These are phyloP conservation scores for Trinorchestia longiramus DNA, from an alignment of 1,140 invertebrate species.

Conservation along the genomic window DNA sequence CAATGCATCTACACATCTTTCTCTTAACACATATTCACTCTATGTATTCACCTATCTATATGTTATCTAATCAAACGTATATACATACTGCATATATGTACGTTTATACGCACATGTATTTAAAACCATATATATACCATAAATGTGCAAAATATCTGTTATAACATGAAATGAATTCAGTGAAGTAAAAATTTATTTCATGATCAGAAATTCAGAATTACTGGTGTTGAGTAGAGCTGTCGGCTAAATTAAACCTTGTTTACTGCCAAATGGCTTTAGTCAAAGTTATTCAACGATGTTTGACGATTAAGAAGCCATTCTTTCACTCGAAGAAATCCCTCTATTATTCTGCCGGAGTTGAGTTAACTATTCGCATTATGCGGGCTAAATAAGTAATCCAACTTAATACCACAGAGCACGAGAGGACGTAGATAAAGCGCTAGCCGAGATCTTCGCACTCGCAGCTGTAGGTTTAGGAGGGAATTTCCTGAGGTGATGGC, in stretches of 20 bases:
- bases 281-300: neutral
- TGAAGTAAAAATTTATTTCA: neutral
- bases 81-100: too few relatives aligned
- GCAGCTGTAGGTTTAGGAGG: slow-evolving; percentile 32
- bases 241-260: neutral
- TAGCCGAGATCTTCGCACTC: slow-evolving; percentile 18
- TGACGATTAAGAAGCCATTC: slow-evolving; percentile 44
- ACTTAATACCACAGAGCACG: slow-evolving; percentile 47
- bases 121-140: too few relatives aligned
- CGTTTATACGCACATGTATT: neutral
- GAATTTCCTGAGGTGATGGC: slow-evolving; percentile 39
- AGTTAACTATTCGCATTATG: slow-evolving; percentile 53
- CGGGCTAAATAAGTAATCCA: slow-evolving; percentile 51
- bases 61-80: too few relatives aligned
- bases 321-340: slow-evolving; percentile 35
- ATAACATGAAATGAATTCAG: neutral
- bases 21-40: neutral
- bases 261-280: neutral
- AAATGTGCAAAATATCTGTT: neutral
- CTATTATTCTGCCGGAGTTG: slow-evolving; percentile 36
- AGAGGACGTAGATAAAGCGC: slow-evolving; percentile 49
- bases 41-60: too few relatives aligned
- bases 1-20: neutral
- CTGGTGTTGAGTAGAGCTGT: neutral
- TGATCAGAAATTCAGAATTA: neutral